These are phyloP conservation scores for Trichonephila clavata DNA, from an alignment of 1,140 invertebrate genomes.

Conservation along the genomic window DNA sequence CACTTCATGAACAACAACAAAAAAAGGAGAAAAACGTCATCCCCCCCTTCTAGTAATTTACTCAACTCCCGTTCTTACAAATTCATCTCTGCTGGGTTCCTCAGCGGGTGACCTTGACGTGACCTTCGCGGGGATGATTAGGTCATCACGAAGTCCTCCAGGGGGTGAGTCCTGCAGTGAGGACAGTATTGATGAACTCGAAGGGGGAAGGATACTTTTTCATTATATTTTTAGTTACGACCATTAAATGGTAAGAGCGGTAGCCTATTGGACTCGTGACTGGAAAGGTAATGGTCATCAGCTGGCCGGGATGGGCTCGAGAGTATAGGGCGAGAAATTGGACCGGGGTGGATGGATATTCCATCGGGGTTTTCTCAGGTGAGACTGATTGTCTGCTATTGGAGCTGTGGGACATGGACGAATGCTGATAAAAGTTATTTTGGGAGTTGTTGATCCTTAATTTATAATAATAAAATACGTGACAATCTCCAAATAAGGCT, in stretches of 20 bases:
- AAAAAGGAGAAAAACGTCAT: no score
- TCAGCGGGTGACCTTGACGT: conserved; percentile 44
- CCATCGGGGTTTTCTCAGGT: not conserved
- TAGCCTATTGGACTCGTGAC: conserved; percentile 3
- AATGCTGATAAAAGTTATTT: no score
- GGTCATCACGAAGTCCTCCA: conserved; percentile 17
- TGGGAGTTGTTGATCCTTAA: no score
- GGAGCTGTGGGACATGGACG: no score
- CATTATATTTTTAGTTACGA: conserved; percentile 47
- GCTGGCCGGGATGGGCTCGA: not conserved
- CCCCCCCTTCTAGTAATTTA: not conserved
- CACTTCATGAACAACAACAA: no score
- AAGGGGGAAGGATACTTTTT: not conserved
- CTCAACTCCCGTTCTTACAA: conserved; percentile 30
- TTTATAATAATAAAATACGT: no score
- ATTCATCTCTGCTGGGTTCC: conserved; percentile 39
- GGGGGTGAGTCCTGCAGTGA: not conserved
- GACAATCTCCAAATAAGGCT: no score
- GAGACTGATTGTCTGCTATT: no score
- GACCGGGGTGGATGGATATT: not conserved
- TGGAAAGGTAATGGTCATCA: not conserved
- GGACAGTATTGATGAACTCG: conserved; percentile 30
- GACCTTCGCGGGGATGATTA: conserved; percentile 29
- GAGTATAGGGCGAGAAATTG: not conserved
- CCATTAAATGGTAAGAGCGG: conserved; percentile 42